phyloP scores from a whole-genome alignment of 2,113 vertebrate genomes.

The Hippocampus guttulatus region DNA sequence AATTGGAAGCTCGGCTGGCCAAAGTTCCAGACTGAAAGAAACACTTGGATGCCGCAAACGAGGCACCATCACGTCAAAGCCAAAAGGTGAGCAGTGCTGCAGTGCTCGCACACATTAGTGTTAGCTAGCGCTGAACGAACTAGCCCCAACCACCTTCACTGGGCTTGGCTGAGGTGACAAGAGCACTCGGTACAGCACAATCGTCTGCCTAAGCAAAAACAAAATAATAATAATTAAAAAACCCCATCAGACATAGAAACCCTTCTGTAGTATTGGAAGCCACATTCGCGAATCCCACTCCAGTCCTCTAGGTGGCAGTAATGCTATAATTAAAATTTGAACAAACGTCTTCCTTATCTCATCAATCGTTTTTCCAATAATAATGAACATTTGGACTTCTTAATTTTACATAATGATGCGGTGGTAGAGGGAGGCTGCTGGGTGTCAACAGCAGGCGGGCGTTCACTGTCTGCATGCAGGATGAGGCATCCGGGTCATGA shows the following conservation, averaged over 20 bases:
- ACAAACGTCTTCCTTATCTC: neutral
- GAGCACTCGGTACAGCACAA: too few species aligned
- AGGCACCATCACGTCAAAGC: neutral
- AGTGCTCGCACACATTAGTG: too few species aligned
- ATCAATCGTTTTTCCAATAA: neutral
- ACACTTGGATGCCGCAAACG: neutral
- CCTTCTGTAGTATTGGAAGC: neutral
- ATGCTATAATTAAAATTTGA: neutral
- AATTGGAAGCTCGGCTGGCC: neutral
- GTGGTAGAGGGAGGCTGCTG: conserved; percentile 7
- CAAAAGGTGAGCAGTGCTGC: too few species aligned
- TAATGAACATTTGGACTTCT: neutral
- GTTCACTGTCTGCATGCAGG: conserved; percentile 30
- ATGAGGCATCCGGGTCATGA: conserved; percentile 42
- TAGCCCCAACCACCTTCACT: neutral
- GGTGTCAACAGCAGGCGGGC: conserved; percentile 14
- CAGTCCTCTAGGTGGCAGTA: neutral
- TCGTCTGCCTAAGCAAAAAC: neutral
- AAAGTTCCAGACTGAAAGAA: neutral
- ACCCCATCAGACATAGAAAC: neutral
- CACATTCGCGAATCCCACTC: neutral
- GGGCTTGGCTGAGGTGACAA: neutral
- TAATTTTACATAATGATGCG: neutral
- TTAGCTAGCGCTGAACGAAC: too few species aligned
- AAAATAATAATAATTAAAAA: too few species aligned